A percentile compares a stretch with the other conserved stretches of the same genome.
Evolutionary conservation across 2,113 vertebrate species (phyloP).

Genomic region (Mirounga angustirostris): DNA sequence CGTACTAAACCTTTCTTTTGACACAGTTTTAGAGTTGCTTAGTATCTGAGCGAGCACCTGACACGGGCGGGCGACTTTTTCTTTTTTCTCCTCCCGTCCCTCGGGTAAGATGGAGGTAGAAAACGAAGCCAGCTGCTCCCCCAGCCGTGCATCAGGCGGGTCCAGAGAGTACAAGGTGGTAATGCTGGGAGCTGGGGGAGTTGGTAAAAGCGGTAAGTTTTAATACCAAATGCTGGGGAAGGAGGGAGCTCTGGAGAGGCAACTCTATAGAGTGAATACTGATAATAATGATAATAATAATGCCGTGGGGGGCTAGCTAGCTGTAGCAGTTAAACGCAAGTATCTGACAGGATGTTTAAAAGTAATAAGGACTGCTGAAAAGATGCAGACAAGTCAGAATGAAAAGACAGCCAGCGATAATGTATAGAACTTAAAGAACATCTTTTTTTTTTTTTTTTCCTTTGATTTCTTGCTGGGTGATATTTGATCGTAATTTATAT

Average conservation of each 20-base stretch:
- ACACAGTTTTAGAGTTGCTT: constrained; percentile 84
- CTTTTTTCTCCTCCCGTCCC: constrained; percentile 66
- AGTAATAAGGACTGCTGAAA: not conserved
- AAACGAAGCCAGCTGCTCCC: constrained; percentile 81
- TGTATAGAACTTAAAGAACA: constrained; percentile 36
- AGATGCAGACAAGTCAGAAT: constrained; percentile 76
- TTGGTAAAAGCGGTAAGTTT: constrained; percentile 90
- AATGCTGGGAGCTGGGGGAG: constrained; percentile 89
- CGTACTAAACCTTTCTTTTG: constrained; percentile 79
- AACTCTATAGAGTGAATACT: not conserved
- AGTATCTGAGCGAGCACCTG: constrained; percentile 82
- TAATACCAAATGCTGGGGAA: constrained; percentile 41
- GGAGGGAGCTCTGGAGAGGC: constrained; percentile 5
- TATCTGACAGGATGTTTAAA: constrained; percentile 59
- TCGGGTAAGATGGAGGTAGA: constrained; percentile 86
- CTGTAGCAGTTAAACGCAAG: not conserved
- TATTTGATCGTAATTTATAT: not conserved
- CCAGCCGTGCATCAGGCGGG: constrained; percentile 80
- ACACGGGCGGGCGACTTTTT: constrained; percentile 78
- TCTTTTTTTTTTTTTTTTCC: not conserved
- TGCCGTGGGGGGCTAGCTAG: not conserved
- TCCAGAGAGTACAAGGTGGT: constrained; percentile 89
- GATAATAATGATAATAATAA: not conserved
- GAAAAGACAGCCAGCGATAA: not conserved
- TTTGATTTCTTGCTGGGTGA: not conserved